Evolutionary conservation across 2,888 invertebrate species (phyloP).

Genomic region (Drosophila phalerata): DNA sequence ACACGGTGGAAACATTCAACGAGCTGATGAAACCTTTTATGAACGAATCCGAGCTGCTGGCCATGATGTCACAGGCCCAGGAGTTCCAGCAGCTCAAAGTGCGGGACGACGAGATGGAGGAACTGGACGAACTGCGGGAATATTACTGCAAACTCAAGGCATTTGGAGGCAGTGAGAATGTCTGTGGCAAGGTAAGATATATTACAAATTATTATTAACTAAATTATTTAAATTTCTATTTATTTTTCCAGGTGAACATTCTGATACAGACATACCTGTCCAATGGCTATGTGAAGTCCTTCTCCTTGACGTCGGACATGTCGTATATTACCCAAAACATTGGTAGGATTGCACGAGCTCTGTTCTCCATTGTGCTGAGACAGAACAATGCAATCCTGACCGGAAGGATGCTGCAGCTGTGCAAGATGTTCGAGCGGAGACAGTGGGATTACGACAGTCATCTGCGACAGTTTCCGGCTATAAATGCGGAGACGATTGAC

Average conservation of each 20-base stretch:
- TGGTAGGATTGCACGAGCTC: conserved; percentile 94
- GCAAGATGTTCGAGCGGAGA: conserved; percentile 97
- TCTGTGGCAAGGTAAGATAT: conserved; percentile 92
- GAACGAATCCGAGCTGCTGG: conserved; percentile 94
- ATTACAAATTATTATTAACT: too few species aligned
- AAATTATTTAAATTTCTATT: too few species aligned
- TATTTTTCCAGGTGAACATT: conserved; percentile 88
- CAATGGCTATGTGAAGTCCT: conserved; percentile 90
- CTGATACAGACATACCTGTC: conserved; percentile 96
- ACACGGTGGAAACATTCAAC: conserved; percentile 97
- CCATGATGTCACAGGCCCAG: conserved; percentile 95
- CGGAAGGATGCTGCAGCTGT: conserved; percentile 92
- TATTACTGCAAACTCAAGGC: conserved; percentile 92
- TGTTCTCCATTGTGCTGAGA: conserved; percentile 96
- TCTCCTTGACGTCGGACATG: conserved; percentile 85
- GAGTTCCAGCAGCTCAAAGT: conserved; percentile 98
- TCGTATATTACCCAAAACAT: conserved; percentile 90
- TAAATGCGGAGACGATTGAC: conserved; percentile 91
- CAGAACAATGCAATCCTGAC: conserved; percentile 96
- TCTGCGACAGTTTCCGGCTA: conserved; percentile 92
- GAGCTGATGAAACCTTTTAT: conserved; percentile 92
- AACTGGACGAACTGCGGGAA: conserved; percentile 92
- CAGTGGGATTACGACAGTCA: conserved; percentile 95
- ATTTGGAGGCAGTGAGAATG: conserved; percentile 94
- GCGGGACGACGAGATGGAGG: conserved; percentile 97